Evolutionary conservation across 2,888 invertebrate genomes (phyloP), one percentile per base, ranked within the genome.

Genomic region (Lepidocyrtoides sp.): DNA sequence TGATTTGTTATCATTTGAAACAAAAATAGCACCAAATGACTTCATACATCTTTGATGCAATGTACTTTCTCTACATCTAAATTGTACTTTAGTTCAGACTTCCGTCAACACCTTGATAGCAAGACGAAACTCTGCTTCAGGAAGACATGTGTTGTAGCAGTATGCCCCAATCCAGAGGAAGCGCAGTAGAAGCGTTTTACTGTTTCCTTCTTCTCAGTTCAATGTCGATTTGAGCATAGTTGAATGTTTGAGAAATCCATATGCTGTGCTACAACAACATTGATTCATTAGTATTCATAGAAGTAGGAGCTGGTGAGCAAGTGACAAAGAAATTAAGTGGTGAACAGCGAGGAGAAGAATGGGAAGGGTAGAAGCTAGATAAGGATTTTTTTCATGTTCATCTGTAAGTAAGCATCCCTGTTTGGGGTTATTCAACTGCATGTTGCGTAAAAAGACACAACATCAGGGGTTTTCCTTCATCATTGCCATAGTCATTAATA

Each of bases 201-300:
- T 32, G 5, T 2, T 63, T 0, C 63, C 14, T 14, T 29, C 0
- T 5, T 60, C 23, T 5, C 3, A 7, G 57, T 23, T 63, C 63
- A 63, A 63, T 63, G 14, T 63, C 1, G 29, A 29, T 3, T 63
- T 14, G 63, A 63, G n/a, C n/a, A n/a, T n/a, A n/a, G n/a, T n/a
- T n/a, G 3, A 63, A 63, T 8, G 51, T 14, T 17, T 41, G 1
- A 69, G 29, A 8, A 51, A 20, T 14, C 48, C 77, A 51, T 77
- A 48, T 77, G 77, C 77, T 51, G 4, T 29, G 29, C 51, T 51
- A 26, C 29, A n/a, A n/a, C n/a, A n/a, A n/a, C n/a, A n/a, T n/a
- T n/a, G n/a, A 79, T 77, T 85, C 90, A 85, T 90, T 79, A 90
- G 85, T 84, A 79, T 90, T 90, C 84, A 85, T 85, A 48, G 77